Percentiles rank a stretch among this genome's conserved stretches.
Evolutionary conservation across 1,140 invertebrate species (phyloP).

Genomic region (Zeugodacus cucurbitae): DNA sequence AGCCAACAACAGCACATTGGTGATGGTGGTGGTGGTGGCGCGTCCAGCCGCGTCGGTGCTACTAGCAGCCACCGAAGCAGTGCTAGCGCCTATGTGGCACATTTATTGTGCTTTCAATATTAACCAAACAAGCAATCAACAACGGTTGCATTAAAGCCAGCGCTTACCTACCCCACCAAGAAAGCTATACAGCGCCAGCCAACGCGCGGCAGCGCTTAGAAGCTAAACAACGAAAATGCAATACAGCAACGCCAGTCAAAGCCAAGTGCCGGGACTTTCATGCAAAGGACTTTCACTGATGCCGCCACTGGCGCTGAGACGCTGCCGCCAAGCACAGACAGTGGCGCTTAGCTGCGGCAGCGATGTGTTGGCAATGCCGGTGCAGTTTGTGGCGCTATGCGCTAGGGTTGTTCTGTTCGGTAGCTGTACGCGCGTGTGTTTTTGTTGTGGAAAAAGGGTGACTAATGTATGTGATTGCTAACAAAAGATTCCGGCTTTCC

Average conservation of each 20-base stretch:
- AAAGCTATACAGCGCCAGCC: neutral
- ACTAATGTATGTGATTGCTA: slow-evolving; percentile 66
- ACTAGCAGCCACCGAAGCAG: neutral
- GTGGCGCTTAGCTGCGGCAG: neutral
- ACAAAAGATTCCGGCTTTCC: slow-evolving; percentile 64
- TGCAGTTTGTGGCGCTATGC: neutral
- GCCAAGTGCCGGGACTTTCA: neutral
- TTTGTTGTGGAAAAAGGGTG: slow-evolving; percentile 57
- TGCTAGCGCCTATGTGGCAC: neutral
- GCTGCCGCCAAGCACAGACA: neutral
- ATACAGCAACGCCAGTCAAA: neutral
- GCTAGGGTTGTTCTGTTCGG: neutral
- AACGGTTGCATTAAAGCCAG: neutral
- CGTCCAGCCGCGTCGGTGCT: neutral
- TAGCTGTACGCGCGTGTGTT: neutral
- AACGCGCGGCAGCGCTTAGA: neutral
- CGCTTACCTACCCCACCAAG: slow-evolving; percentile 17
- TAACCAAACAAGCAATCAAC: neutral
- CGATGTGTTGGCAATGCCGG: neutral
- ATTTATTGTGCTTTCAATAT: neutral
- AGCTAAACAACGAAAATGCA: slow-evolving; percentile 21
- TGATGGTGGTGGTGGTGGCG: neutral
- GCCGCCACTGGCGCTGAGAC: neutral
- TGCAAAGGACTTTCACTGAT: slow-evolving; percentile 64
- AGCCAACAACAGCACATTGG: too few relatives aligned